Conservation (phyloP, 2,113 vertebrate species). For the Ceyx margarethae region DNA sequence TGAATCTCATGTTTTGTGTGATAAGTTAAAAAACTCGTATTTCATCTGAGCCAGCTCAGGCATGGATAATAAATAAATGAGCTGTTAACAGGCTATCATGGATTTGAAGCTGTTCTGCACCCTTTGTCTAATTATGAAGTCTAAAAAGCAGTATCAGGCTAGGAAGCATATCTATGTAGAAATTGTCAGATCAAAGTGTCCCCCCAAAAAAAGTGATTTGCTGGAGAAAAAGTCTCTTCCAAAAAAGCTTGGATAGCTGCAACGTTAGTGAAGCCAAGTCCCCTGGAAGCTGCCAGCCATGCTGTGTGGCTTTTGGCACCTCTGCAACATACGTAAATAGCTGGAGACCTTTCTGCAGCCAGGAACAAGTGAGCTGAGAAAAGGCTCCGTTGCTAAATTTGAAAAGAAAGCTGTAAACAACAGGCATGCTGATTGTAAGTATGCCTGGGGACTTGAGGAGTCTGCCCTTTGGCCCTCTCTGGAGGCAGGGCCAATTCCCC, state of each 20-base stretch:
- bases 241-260: not conserved
- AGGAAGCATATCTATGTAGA: not conserved
- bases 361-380: constrained; percentile 57
- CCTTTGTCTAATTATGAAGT: not conserved
- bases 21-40: not conserved
- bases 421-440: not conserved
- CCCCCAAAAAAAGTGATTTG: not conserved
- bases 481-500: constrained; percentile 17
- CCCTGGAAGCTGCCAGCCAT: constrained; percentile 16
- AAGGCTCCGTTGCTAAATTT: constrained; percentile 57
- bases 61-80: not conserved
- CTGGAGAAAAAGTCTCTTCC: not conserved
- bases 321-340: constrained; percentile 20
- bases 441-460: not conserved
- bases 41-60: not conserved
- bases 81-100: not conserved
- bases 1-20: not conserved
- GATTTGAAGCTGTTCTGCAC: not conserved
- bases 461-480: not conserved
- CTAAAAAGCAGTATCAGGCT: not conserved
- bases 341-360: constrained; percentile 24
- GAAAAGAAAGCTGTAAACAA: constrained; percentile 58
- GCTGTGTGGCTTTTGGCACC: constrained; percentile 29
- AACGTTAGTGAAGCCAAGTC: not conserved
- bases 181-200: not conserved